Evolutionary conservation across 1,140 invertebrate species (phyloP), one percentile per base, ranked within the genome.

Genomic region (Drosophila takahashii): DNA sequence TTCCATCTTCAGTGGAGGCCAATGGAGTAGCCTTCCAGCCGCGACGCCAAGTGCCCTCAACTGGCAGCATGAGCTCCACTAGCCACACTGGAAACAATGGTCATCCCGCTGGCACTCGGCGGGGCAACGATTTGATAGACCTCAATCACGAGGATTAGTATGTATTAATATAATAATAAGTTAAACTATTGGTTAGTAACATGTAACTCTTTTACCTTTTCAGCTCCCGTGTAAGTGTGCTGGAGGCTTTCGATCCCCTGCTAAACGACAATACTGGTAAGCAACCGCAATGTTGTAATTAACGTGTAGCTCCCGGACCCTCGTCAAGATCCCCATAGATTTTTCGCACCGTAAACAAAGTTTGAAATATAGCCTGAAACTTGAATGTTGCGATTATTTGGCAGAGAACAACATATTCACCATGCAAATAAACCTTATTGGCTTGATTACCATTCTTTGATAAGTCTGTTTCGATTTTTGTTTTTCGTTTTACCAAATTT

Each of bases 171-270:
- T n/a, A n/a, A n/a, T n/a, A n/a, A n/a, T n/a, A n/a, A n/a, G n/a
- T n/a, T 7, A 2, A 16, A 5, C 18, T 0, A 32, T 8, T 2
- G 47, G 3, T 57, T 57, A 9, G 16, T 29, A 50, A 51, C 8
- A 29, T 29, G 5, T 57, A n/a, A 47, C 8, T 44, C 10, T 69
- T 56, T 26, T 39, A 3, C 1, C 44, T 11, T 80, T 92, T 16
- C 77, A 90, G 93, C 77, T 79, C 92, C 72, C 93, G 95, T 91
- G 96, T 96, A 62, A 96, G 96, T 92, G 96, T 97, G 67, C 92
- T 97, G 77, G 96, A 97, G 92, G 96, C 96, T 56, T 97, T 97
- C 92, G 96, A 97, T 94, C 96, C 96, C 66, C 93, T 97, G 90
- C 93, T 96, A 70, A 94, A 93, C 51, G 91, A 92, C 37, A 83